Evolutionary conservation across 1,140 invertebrate species (phyloP).

Genomic region (Planococcus citri): DNA sequence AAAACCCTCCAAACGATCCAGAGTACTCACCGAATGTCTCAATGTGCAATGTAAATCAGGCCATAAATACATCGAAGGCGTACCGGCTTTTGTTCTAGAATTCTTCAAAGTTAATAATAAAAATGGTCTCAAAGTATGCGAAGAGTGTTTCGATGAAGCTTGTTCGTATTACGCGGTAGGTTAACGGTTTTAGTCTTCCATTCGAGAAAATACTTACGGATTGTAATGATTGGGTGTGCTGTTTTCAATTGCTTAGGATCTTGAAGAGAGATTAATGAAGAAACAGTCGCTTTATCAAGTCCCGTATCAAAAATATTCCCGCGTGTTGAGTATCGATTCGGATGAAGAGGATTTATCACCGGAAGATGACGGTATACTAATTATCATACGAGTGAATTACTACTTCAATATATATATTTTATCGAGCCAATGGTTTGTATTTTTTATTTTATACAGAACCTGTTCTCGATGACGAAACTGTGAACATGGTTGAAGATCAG

Average conservation of each 20-base stretch:
- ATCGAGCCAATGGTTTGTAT: too few relatives aligned
- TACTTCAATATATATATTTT: neutral
- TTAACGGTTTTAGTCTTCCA: too few relatives aligned
- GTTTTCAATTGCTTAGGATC: neutral
- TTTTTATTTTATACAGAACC: neutral
- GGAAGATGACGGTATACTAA: slow-evolving; percentile 3
- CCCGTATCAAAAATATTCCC: neutral
- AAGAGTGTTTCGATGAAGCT: slow-evolving; percentile 8
- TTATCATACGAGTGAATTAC: neutral
- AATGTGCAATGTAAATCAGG: slow-evolving; percentile 2
- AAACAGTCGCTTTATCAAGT: neutral
- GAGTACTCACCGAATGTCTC: neutral
- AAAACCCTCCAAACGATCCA: neutral
- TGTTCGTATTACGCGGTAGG: neutral
- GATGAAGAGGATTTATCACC: slow-evolving; percentile 12
- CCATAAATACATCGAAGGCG: neutral
- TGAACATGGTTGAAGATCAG: neutral
- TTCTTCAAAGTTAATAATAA: neutral
- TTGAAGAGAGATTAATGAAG: neutral
- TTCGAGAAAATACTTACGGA: neutral
- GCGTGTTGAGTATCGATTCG: neutral
- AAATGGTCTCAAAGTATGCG: neutral
- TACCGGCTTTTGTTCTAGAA: neutral
- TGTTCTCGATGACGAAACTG: neutral
- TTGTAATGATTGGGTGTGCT: too few relatives aligned